These are phyloP conservation scores for Gryon sp. DNA, from an alignment of 1,140 invertebrate species.

Conservation along the genomic window DNA sequence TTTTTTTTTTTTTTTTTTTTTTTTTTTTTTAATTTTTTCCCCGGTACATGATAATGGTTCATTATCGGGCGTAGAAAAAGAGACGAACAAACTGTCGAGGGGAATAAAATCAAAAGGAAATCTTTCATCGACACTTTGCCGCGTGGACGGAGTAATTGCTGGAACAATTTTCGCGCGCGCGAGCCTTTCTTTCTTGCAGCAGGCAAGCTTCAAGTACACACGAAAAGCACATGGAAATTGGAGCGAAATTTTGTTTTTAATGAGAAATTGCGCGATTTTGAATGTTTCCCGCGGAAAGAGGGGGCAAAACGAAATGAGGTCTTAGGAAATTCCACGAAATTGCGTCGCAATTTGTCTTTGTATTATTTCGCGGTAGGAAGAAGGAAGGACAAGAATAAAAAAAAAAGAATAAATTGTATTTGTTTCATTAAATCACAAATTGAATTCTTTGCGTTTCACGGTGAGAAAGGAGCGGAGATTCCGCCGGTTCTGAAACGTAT, in stretches of 20 bases:
- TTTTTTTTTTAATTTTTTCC: too few species aligned
- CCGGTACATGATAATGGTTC: conserved; percentile 40
- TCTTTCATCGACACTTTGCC: conserved; percentile 25
- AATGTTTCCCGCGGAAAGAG: not conserved
- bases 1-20: too few species aligned
- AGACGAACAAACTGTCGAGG: not conserved
- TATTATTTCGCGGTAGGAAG: conserved; percentile 16
- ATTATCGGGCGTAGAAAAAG: conserved; percentile 24
- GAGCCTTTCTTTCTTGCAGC: conserved; percentile 16
- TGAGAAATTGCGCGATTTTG: conserved; percentile 39
- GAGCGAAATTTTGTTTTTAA: conserved; percentile 45
- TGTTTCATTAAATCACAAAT: conserved; percentile 56
- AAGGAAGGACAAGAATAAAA: too few species aligned
- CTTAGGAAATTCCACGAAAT: conserved; percentile 13
- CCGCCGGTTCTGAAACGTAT: not conserved
- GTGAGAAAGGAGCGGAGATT: not conserved
- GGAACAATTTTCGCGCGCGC: conserved; percentile 34
- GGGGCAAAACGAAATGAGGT: conserved; percentile 15
- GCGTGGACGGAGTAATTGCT: conserved; percentile 9
- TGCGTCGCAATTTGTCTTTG: conserved; percentile 34
- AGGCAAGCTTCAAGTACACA: conserved; percentile 22
- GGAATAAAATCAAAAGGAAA: conserved; percentile 43
- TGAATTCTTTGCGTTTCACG: conserved; percentile 30
- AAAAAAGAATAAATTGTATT: conserved; percentile 45
- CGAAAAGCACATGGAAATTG: conserved; percentile 27